These are phyloP conservation scores for Luperina nickerlii DNA, from an alignment of 2,888 invertebrate species.

Conservation along the genomic window DNA sequence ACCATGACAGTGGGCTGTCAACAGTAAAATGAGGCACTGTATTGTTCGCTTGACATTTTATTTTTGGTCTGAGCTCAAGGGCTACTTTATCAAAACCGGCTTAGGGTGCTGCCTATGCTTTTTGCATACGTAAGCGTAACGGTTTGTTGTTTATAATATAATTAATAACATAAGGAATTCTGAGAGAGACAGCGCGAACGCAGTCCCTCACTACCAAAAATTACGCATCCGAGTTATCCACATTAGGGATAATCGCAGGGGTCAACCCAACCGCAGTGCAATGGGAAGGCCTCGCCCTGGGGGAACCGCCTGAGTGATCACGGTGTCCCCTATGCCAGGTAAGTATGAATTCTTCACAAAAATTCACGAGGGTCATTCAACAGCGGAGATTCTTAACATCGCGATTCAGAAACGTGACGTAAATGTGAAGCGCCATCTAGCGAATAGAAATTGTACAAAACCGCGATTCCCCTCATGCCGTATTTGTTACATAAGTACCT, in stretches of 20 bases:
- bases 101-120: too few relatives aligned
- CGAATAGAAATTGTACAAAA: neutral
- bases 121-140: too few relatives aligned
- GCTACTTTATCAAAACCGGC: too few relatives aligned
- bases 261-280: conserved; percentile 53
- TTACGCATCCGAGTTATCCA: conserved; percentile 55
- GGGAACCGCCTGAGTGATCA: conserved; percentile 52
- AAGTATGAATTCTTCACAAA: conserved; percentile 33
- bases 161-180: neutral
- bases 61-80: too few relatives aligned
- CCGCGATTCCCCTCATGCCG: neutral
- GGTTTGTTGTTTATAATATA: too few relatives aligned
- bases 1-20: too few relatives aligned
- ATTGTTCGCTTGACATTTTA: too few relatives aligned
- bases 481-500: neutral
- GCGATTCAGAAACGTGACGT: conserved; percentile 26
- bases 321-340: conserved; percentile 54
- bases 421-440: conserved; percentile 19
- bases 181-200: conserved; percentile 45
- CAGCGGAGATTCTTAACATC: conserved; percentile 7
- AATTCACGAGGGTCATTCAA: neutral
- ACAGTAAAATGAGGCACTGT: too few relatives aligned
- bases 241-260: conserved; percentile 55
- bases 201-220: conserved; percentile 52
- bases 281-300: conserved; percentile 54